These are phyloP conservation scores for Corvus hawaiiensis DNA, from an alignment of 2,113 vertebrate genomes.

Conservation along the genomic window DNA sequence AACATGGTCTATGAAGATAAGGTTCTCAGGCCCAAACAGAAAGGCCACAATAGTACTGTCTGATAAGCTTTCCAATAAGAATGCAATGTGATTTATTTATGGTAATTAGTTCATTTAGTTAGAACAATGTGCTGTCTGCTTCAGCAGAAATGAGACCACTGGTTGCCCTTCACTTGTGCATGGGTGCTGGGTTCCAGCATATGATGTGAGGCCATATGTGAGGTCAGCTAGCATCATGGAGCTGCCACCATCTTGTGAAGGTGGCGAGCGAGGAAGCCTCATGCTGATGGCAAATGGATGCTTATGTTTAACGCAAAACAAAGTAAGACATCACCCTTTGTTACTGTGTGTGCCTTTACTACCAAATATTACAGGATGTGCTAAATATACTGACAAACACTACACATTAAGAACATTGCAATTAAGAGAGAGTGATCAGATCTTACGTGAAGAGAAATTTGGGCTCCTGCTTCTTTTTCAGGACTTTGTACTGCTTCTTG, in stretches of 20 bases:
- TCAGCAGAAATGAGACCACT: neutral
- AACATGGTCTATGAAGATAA: constrained; percentile 3
- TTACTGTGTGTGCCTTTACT: neutral
- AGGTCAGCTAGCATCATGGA: neutral
- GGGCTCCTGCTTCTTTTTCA: neutral
- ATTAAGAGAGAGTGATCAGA: neutral
- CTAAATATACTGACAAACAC: neutral
- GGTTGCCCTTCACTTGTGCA: neutral
- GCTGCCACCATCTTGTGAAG: fast-evolving
- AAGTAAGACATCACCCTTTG: neutral
- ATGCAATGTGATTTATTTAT: constrained; percentile 13
- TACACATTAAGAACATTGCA: neutral
- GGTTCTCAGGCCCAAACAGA: neutral
- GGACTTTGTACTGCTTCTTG: neutral
- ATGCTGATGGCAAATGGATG: neutral
- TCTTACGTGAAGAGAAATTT: neutral
- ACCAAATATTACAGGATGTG: fast-evolving
- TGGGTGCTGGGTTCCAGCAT: fast-evolving
- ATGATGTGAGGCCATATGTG: fast-evolving
- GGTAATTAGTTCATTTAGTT: constrained; percentile 20
- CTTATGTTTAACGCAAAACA: neutral
- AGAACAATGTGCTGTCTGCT: neutral
- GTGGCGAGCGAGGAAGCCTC: neutral
- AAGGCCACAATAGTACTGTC: neutral
- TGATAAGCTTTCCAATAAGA: constrained; percentile 3